phyloP scores from a whole-genome alignment of 2,888 invertebrate genomes.

The Mesorhabditis belari region DNA sequence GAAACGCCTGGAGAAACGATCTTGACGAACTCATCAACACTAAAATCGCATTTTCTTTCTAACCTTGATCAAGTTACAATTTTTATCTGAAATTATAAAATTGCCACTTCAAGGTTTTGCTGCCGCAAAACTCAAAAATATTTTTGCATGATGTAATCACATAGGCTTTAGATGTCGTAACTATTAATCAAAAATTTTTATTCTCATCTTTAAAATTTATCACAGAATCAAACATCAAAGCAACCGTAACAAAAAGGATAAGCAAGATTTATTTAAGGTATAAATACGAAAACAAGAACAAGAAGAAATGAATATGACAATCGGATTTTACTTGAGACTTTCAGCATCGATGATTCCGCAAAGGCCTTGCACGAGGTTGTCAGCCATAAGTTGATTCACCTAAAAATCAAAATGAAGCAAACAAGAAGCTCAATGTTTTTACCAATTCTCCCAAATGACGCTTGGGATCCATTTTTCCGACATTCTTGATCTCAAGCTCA shows the following conservation, averaged over 20 bases:
- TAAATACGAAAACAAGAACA: neutral
- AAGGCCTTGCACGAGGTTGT: slow-evolving; percentile 38
- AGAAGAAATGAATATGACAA: neutral
- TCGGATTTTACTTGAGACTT: slow-evolving; percentile 19
- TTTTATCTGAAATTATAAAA: no score
- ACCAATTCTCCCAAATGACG: slow-evolving; percentile 90
- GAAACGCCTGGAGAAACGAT: no score
- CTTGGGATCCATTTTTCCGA: slow-evolving; percentile 89
- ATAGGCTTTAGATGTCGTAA: no score
- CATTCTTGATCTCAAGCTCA: slow-evolving; percentile 96
- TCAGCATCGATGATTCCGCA: slow-evolving; percentile 32
- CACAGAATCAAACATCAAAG: no score
- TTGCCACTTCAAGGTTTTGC: no score
- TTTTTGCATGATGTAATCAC: no score
- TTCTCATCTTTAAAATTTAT: no score
- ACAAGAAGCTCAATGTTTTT: no score
- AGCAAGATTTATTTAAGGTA: neutral
- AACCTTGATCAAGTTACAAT: no score
- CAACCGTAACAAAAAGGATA: neutral
- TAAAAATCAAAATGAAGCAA: neutral
- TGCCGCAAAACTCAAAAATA: neutral
- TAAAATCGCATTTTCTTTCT: no score
- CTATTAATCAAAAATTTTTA: no score
- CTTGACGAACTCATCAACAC: no score
- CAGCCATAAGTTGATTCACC: slow-evolving; percentile 34